phyloP scores from a whole-genome alignment of 1,140 invertebrate genomes.

The Homarus americanus region DNA sequence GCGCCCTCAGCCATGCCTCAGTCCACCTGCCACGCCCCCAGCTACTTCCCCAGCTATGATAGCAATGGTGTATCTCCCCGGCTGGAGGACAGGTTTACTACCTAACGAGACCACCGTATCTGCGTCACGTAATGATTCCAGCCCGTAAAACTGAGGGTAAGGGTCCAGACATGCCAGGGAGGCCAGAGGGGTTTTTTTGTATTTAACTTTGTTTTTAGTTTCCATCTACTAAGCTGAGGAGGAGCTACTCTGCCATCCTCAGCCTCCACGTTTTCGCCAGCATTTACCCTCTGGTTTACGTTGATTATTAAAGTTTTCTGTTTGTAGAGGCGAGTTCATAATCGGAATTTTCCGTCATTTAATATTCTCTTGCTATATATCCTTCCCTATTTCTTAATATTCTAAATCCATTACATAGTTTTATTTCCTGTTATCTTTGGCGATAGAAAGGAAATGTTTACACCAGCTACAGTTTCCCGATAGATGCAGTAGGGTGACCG shows the following conservation, averaged over 20 bases:
- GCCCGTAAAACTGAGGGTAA: neutral
- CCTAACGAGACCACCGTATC: conserved; percentile 21
- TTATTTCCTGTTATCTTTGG: too few species aligned
- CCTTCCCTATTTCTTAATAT: too few species aligned
- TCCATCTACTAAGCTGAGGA: too few species aligned
- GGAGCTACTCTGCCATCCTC: too few species aligned
- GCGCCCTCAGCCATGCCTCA: neutral
- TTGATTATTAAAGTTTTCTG: neutral
- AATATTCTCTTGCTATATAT: too few species aligned
- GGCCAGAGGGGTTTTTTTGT: neutral
- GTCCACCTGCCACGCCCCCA: neutral
- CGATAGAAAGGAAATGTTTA: too few species aligned
- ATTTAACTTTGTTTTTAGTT: too few species aligned
- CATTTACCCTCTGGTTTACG: neutral
- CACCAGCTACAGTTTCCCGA: too few species aligned
- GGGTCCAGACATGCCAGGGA: neutral
- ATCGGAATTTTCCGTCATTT: too few species aligned
- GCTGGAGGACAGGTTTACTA: neutral
- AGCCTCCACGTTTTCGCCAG: too few species aligned
- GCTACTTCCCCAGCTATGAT: neutral
- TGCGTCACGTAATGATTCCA: conserved; percentile 27
- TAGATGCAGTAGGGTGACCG: too few species aligned
- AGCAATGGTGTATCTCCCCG: neutral
- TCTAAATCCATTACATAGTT: too few species aligned
- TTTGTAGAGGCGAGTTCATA: neutral